Percentiles rank a stretch among this genome's conserved stretches.
Conservation (phyloP, 2,113 vertebrate species). For the Cranoglanis bouderius region DNA sequence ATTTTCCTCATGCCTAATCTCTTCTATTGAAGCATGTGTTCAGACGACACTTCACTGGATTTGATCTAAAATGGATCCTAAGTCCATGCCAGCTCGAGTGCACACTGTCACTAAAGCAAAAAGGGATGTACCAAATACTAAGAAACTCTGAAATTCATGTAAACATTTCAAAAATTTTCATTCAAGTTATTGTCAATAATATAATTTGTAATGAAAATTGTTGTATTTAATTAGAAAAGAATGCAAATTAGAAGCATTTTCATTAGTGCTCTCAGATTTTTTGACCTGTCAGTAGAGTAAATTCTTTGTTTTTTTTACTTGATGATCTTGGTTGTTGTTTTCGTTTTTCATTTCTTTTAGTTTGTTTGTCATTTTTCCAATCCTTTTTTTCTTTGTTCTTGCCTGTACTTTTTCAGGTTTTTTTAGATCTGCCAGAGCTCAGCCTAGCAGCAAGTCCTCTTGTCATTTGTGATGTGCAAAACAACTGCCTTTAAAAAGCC, state of each 20-base stretch:
- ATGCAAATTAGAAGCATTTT: neutral
- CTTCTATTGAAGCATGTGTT: too few relatives aligned
- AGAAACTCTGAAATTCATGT: neutral
- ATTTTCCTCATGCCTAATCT: too few relatives aligned
- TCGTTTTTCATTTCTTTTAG: neutral
- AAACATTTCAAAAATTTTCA: neutral
- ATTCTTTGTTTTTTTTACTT: neutral
- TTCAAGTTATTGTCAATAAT: neutral
- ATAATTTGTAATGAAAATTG: neutral
- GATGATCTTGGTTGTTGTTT: neutral
- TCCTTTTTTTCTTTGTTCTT: neutral
- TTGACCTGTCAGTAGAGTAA: neutral
- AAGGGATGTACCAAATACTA: neutral
- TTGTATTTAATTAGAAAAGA: neutral
- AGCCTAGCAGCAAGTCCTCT: constrained; percentile 15
- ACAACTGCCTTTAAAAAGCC: constrained; percentile 28
- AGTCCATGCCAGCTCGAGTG: neutral
- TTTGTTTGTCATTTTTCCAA: neutral
- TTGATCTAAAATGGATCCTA: too few relatives aligned
- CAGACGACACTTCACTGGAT: too few relatives aligned
- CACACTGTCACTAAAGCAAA: neutral
- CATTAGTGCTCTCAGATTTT: neutral
- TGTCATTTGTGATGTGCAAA: constrained; percentile 33
- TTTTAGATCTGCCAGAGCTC: neutral
- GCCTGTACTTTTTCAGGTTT: neutral